Evolutionary conservation across 2,113 vertebrate genomes (phyloP).

Genomic region (Oceanites oceanicus): DNA sequence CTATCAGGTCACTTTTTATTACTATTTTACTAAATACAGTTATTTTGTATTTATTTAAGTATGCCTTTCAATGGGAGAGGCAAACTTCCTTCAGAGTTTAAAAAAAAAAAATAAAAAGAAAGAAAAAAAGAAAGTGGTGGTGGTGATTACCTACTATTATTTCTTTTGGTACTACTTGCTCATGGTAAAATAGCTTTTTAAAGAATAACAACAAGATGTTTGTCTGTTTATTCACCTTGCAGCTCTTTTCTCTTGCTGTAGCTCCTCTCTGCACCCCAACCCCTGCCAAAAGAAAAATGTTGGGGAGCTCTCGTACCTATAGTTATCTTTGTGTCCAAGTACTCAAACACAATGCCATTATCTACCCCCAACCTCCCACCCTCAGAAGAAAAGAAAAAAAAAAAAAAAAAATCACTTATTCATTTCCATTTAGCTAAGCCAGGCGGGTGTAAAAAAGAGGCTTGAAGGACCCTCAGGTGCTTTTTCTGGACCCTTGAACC

Average conservation of each 20-base stretch:
- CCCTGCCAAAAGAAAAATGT: background rate
- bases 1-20: background rate
- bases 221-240: background rate
- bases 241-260: background rate
- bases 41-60: background rate
- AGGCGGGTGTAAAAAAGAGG: background rate
- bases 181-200: background rate
- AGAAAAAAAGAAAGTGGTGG: background rate
- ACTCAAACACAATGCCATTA: background rate
- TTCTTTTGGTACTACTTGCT: background rate
- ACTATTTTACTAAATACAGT: background rate
- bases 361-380: background rate
- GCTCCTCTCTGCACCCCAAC: background rate
- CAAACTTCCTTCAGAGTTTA: background rate
- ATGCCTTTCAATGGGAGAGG: background rate
- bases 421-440: background rate
- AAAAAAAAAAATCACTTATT: background rate
- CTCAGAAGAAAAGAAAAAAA: background rate
- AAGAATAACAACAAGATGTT: background rate
- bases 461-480: background rate
- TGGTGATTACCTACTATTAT: background rate
- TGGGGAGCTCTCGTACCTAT: background rate
- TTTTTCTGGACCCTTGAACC: background rate
- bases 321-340: background rate
- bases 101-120: background rate